Evolutionary conservation across 2,797 vertebrate species (phyloP).

Genomic region (Siniperca scherzeri): DNA sequence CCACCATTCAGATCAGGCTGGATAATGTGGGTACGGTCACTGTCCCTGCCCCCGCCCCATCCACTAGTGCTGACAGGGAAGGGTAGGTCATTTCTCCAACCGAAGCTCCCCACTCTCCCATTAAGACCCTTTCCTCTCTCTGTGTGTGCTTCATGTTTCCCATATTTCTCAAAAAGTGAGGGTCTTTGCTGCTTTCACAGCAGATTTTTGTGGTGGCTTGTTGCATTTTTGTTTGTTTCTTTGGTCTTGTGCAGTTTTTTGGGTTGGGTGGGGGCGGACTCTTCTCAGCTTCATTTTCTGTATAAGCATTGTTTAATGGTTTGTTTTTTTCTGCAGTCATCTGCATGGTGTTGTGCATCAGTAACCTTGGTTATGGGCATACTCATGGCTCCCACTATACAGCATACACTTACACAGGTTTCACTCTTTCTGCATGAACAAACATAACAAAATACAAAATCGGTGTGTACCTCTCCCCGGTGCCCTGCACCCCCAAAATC

Average conservation of each 20-base stretch:
- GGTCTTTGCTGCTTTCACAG: conserved; percentile 91
- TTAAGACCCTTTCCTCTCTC: conserved; percentile 78
- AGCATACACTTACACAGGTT: conserved; percentile 69
- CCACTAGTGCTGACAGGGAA: conserved; percentile 99
- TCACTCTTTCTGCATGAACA: conserved; percentile 80
- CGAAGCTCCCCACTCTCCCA: conserved; percentile 84
- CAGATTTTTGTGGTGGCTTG: conserved; percentile 88
- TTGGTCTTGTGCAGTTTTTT: conserved; percentile 84
- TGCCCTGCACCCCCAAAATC: conserved; percentile 74
- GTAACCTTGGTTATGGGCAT: conserved; percentile 72
- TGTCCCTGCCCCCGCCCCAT: conserved; percentile 99
- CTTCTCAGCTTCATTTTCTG: conserved; percentile 55
- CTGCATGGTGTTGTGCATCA: conserved; percentile 83
- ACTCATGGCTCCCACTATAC: conserved; percentile 75
- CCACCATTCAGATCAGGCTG: conserved; percentile 99
- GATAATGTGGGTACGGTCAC: conserved; percentile 99
- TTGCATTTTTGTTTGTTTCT: conserved; percentile 79
- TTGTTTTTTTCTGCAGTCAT: conserved; percentile 67
- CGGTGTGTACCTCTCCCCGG: conserved; percentile 74
- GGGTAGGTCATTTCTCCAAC: conserved; percentile 97
- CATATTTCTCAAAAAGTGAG: conserved; percentile 67
- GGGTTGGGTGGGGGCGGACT: conserved; percentile 31
- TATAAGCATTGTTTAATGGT: conserved; percentile 49
- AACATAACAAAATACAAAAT: conserved; percentile 81
- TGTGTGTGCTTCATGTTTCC: conserved; percentile 91